Evolutionary conservation across 2,113 vertebrate genomes (phyloP).

Genomic region (Halichoerus grypus): DNA sequence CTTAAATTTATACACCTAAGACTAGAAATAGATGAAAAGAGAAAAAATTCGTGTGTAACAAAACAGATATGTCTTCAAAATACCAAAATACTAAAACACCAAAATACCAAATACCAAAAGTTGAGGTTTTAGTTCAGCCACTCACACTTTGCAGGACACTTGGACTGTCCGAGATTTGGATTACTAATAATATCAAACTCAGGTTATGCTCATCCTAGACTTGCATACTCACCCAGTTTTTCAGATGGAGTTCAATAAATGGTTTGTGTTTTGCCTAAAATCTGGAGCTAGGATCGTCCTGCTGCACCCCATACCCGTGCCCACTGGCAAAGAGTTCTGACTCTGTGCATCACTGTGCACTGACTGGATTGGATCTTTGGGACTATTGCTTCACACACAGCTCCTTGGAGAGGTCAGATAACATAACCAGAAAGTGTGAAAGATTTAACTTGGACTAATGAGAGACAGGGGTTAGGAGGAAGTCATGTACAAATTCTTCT

Average conservation of each 20-base stretch:
- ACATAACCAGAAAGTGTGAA: not conserved
- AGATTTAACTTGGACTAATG: not conserved
- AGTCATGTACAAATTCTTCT: not conserved
- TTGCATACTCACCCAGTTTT: not conserved
- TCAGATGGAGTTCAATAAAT: not conserved
- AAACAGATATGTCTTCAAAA: not conserved
- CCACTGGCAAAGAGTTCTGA: not conserved
- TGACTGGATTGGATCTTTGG: fast-evolving
- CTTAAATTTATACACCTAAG: not conserved
- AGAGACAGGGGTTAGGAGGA: not conserved
- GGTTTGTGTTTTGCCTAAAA: not conserved
- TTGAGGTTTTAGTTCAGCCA: not conserved
- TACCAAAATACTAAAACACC: too few species aligned
- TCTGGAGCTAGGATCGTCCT: not conserved
- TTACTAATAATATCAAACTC: not conserved
- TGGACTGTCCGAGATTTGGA: not conserved
- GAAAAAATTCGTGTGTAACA: not conserved
- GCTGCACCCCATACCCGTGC: not conserved
- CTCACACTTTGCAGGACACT: not conserved
- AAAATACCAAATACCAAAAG: not conserved
- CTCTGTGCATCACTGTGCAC: not conserved
- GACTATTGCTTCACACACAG: not conserved
- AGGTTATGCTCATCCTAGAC: not conserved
- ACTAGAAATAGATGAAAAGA: not conserved
- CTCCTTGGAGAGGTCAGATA: not conserved